Evolutionary conservation across 2,888 invertebrate species (phyloP), one percentile per base, ranked within the genome.

Genomic region (Tiliacea aurago): DNA sequence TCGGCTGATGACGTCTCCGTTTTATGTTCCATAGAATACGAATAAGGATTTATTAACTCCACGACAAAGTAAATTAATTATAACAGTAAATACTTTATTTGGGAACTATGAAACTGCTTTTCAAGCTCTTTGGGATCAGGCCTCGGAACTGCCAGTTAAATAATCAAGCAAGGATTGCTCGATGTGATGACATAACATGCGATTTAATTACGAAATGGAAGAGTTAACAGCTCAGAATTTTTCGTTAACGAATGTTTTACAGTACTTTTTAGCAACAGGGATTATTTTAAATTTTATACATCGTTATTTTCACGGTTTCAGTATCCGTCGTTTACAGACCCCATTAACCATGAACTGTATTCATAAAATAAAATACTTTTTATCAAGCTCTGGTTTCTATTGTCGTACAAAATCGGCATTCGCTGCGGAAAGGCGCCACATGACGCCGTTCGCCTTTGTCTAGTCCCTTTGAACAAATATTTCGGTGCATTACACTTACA

Each of bases 31-130:
- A 71, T 73, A 45, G 73, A 80, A 84, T 84, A 87, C 77, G 76
- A 86, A 87, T 82, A 78, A 81, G 67, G 76, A 78, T 84, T 86
- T 78, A 84, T 86, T 78, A 70, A 78, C 70, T 59, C 49, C 13
- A 51, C 37, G 69, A 86, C 84, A 76, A 78, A 81, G 65, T 67
- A 75, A 84, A 86, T 84, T 83, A 80, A 73, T 83, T 83, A 83
- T 73, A 76, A 76, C 73, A 73, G 70, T 79, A 73, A 78, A 75
- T 78, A 65, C n/a, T 78, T 82, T 75, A 85, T 73, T 51, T 49
- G 61, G 10, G 43, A 64, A 69, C 51, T 68, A 43, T 28, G 65
- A 33, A 70, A 79, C 67, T 58, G 61, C 67, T 63, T 64, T 73
- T 45, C 9, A 70, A 76, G 55, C 53, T 53, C 66, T 43, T 56